Evolutionary conservation across 2,113 vertebrate genomes (phyloP).

Genomic region (Petaurus breviceps): DNA sequence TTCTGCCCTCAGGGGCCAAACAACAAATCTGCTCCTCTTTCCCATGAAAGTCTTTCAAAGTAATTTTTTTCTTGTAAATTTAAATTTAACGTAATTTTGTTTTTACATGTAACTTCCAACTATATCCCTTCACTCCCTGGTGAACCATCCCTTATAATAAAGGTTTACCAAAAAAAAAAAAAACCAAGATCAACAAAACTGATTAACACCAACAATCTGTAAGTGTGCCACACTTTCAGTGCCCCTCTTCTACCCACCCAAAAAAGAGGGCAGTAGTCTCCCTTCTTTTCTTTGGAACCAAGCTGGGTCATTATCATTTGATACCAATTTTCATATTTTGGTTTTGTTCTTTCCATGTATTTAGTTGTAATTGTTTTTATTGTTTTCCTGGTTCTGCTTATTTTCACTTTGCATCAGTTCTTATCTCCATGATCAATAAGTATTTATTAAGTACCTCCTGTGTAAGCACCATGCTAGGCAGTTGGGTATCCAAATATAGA

Average conservation of each 20-base stretch:
- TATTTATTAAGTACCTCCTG: neutral
- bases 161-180: neutral
- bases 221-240: neutral
- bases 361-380: neutral
- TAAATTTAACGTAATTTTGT: too few relatives aligned
- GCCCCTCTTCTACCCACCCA: neutral
- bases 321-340: neutral
- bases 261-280: neutral
- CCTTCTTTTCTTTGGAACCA: neutral
- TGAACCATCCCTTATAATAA: neutral
- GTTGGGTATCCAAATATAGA: neutral
- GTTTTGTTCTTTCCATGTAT: neutral
- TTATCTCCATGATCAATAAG: neutral
- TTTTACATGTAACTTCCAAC: neutral
- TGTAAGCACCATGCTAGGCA: neutral
- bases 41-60: neutral
- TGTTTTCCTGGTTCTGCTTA: neutral
- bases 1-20: neutral
- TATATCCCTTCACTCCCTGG: neutral
- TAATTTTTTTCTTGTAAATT: neutral
- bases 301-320: neutral
- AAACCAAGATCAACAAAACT: neutral
- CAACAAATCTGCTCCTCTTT: neutral
- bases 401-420: neutral
- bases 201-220: neutral